Evolutionary conservation across 92 coral and sea anemone genomes (phyloP), one percentile per base, ranked within the genome.

Genomic region (Epizoanthus stellaris): DNA sequence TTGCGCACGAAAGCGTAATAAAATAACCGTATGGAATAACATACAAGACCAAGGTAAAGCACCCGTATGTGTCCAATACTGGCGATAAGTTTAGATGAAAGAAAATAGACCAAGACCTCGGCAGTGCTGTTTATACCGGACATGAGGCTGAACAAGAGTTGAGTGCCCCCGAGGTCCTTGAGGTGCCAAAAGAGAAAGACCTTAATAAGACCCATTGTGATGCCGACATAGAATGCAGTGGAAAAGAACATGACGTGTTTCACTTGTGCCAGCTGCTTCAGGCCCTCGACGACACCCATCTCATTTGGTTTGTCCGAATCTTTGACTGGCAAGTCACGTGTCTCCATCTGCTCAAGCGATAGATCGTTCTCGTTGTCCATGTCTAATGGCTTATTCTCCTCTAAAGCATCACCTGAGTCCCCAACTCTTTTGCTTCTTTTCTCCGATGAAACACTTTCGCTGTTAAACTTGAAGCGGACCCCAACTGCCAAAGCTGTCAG

Each of bases 121-220:
- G 98, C 98, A 70, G 91, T 86, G 69, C 98, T 92, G 88, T 94
- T 94, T 1, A 94, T 85, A 49, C 91, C 98, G 16, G 98, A 86
- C 98, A 94, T 94, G 87, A 90, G 72, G 80, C 98, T 94, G 86
- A 94, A 94, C 47, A 94, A 89, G 25, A 94, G 79, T 85, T 94
- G 98, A 3, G 98, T 87, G 7, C 98, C 98, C 47, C 98, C 98
- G 12, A 94, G 82, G 74, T 94, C 98, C 68, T 94, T 94, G 42
- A 94, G 90, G 59, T 94, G 98, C 98, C 98, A 94, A 61, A 94
- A 94, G n/a, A 94, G 92, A 77, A 96, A 96, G 43, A 93, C 95
- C 75, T 95, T 91, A 52, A 96, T 96, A 42, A 96, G 89, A n/a
- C 98, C 98, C 99, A 96, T 96, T 14, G 97, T 91, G 39, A 94